These are phyloP conservation scores for Cydia splendana DNA, from an alignment of 1,140 invertebrate genomes.

Conservation along the genomic window DNA sequence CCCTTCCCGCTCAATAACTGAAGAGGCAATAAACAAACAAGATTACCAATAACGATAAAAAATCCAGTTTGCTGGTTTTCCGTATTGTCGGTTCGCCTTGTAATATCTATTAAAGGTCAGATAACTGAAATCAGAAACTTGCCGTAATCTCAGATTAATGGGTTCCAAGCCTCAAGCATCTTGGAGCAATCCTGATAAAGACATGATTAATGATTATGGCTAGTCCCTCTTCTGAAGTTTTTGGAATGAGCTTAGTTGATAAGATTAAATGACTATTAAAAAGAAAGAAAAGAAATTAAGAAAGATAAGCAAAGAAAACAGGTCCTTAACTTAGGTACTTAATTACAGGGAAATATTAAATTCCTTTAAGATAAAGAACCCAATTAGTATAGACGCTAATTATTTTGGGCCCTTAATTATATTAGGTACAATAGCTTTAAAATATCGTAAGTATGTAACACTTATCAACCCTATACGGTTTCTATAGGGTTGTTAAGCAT, in stretches of 20 bases:
- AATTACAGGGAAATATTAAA: neutral
- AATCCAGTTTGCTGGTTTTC: neutral
- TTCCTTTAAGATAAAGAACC: neutral
- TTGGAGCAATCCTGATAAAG: constrained; percentile 44
- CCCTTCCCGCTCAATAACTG: neutral
- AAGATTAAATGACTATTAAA: constrained; percentile 35
- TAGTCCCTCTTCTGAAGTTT: constrained; percentile 40
- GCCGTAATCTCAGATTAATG: constrained; percentile 41
- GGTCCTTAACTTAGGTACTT: constrained; percentile 2
- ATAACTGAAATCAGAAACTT: constrained; percentile 28
- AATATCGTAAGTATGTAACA: too few species aligned
- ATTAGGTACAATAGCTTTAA: too few species aligned
- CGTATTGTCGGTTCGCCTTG: neutral
- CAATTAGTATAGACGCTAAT: neutral
- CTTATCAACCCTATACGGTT: too few species aligned
- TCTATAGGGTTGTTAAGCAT: too few species aligned
- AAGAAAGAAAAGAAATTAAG: constrained; percentile 27
- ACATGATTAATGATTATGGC: constrained; percentile 44
- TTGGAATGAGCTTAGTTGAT: constrained; percentile 43
- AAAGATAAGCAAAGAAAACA: constrained; percentile 14
- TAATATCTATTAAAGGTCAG: constrained; percentile 24
- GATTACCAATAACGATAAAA: neutral
- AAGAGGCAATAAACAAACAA: neutral
- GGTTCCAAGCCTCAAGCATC: constrained; percentile 35
- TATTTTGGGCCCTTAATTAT: too few species aligned